These are phyloP conservation scores for Corvus hawaiiensis DNA, from an alignment of 2,113 vertebrate species.

Conservation along the genomic window DNA sequence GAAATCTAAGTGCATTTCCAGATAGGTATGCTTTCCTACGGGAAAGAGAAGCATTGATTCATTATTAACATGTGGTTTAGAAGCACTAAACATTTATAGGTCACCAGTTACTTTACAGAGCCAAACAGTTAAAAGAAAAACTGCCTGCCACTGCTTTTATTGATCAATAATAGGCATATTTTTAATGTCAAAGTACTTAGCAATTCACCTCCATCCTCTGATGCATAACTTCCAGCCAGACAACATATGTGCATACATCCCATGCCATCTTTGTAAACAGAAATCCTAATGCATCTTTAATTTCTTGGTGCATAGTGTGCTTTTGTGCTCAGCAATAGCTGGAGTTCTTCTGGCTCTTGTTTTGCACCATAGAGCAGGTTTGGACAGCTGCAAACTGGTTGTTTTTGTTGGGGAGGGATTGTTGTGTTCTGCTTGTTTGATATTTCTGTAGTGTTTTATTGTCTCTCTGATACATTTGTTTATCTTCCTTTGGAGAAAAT, in stretches of 20 bases:
- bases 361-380: neutral
- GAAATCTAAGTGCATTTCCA: neutral
- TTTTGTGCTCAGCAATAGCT: neutral
- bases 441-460: neutral
- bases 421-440: neutral
- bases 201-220: neutral
- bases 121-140: neutral
- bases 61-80: neutral
- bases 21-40: neutral
- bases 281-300: neutral
- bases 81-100: neutral
- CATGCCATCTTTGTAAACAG: neutral
- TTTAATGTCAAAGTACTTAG: neutral
- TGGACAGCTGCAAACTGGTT: conserved; percentile 44
- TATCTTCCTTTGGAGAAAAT: neutral
- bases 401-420: neutral
- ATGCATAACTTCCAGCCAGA: neutral
- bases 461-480: neutral
- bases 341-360: neutral
- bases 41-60: neutral
- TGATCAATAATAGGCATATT: neutral
- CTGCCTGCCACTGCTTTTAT: neutral
- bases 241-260: neutral
- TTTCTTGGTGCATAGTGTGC: neutral
- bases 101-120: neutral